These are phyloP conservation scores for Hystrix cristata DNA, from an alignment of 2,113 vertebrate genomes.

Conservation along the genomic window DNA sequence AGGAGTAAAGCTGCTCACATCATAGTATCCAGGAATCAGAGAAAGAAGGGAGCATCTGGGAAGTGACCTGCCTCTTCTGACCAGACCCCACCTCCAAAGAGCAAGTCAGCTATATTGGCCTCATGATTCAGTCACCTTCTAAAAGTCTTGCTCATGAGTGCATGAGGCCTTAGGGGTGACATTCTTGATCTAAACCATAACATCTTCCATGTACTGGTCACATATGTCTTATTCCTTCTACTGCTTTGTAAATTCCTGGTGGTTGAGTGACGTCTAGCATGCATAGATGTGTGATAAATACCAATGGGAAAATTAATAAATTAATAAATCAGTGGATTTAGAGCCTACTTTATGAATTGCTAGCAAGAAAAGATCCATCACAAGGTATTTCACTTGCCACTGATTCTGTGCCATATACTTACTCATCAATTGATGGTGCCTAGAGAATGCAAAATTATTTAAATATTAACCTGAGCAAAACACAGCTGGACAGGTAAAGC, in stretches of 20 bases:
- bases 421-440: not conserved
- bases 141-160: not conserved
- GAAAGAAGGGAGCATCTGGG: not conserved
- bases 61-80: not conserved
- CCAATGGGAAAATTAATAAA: not conserved
- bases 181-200: not conserved
- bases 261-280: not conserved
- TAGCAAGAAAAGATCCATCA: not conserved
- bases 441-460: not conserved
- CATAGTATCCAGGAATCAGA: not conserved
- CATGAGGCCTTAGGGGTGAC: not conserved
- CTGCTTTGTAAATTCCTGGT: not conserved
- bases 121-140: not conserved
- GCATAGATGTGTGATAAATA: not conserved
- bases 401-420: constrained; percentile 18
- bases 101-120: not conserved
- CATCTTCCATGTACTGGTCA: not conserved
- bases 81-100: not conserved
- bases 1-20: not conserved
- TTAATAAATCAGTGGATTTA: not conserved
- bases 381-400: not conserved
- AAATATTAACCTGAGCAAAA: constrained; percentile 19
- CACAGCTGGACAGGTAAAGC: not conserved
- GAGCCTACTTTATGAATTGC: not conserved
- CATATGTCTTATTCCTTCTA: not conserved